Conservation (phyloP, 2,797 vertebrate genomes). For the Anomalospiza imberbis region DNA sequence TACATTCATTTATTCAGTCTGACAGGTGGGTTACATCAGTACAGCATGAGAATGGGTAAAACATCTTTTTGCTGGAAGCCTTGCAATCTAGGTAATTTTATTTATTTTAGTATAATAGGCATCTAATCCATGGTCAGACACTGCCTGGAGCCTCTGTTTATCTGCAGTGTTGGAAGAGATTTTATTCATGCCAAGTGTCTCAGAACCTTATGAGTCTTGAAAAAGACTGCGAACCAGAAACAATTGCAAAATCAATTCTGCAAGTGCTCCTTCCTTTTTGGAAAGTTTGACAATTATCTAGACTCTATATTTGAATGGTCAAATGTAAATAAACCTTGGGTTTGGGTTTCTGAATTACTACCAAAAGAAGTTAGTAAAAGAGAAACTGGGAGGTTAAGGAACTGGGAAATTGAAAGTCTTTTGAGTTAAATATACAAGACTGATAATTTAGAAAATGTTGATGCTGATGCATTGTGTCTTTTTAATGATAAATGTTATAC, state of each 20-base stretch:
- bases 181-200: background rate
- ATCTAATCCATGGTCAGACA: background rate
- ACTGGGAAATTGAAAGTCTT: background rate
- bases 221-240: background rate
- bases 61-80: conserved; percentile 11
- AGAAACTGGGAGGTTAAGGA: background rate
- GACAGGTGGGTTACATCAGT: background rate
- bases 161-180: background rate
- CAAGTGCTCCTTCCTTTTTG: background rate
- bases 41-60: background rate
- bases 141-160: conserved; percentile 16
- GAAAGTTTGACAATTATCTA: background rate
- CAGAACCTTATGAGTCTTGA: background rate
- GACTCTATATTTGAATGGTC: background rate
- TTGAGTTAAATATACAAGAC: background rate
- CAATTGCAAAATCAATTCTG: background rate
- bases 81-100: conserved; percentile 19
- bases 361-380: background rate
- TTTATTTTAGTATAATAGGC: conserved; percentile 34
- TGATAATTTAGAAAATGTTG: background rate
- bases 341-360: background rate
- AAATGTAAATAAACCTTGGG: background rate
- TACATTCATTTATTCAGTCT: background rate
- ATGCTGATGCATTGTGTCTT: background rate
- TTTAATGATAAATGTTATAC: background rate